phyloP scores from a whole-genome alignment of 2,797 vertebrate genomes.

The Scarus forsteni region DNA sequence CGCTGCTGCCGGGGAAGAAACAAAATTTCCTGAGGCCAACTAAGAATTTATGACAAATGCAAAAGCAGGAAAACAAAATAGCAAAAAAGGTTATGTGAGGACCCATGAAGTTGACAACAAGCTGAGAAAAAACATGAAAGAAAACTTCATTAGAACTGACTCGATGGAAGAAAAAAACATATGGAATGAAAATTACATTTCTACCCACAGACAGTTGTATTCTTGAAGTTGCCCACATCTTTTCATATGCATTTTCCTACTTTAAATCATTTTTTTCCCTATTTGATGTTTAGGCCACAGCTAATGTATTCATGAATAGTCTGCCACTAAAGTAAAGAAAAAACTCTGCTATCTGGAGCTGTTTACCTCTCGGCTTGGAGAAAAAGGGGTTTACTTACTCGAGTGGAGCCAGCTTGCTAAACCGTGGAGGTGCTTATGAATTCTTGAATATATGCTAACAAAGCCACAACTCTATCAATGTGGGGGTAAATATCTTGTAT shows the following conservation, averaged over 20 bases:
- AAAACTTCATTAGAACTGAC: conserved; percentile 49
- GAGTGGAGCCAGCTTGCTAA: conserved; percentile 54
- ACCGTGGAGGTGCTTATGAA: conserved; percentile 44
- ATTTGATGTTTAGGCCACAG: conserved; percentile 71
- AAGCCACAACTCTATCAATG: conserved; percentile 32
- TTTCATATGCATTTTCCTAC: conserved; percentile 52
- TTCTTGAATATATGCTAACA: conserved; percentile 60
- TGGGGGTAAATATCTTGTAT: conserved; percentile 21
- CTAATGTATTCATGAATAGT: conserved; percentile 72
- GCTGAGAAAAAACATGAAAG: conserved; percentile 39
- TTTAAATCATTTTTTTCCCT: conserved; percentile 33
- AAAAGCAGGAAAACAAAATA: conserved; percentile 43
- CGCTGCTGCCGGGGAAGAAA: conserved; percentile 49
- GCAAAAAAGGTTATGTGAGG: conserved; percentile 39
- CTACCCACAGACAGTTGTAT: conserved; percentile 39
- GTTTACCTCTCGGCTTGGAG: conserved; percentile 61
- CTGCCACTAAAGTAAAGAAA: conserved; percentile 44
- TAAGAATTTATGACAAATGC: conserved; percentile 51
- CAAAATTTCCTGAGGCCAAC: conserved; percentile 46
- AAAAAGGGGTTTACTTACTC: conserved; percentile 59
- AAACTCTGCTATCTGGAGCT: conserved; percentile 56
- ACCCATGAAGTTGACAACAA: conserved; percentile 37
- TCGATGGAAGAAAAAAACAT: conserved; percentile 26
- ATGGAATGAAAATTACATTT: conserved; percentile 56
- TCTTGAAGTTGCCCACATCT: conserved; percentile 21